Evolutionary conservation across 2,888 invertebrate genomes (phyloP), one percentile per base, ranked within the genome.

Genomic region (Mimumesa dahlbomi): DNA sequence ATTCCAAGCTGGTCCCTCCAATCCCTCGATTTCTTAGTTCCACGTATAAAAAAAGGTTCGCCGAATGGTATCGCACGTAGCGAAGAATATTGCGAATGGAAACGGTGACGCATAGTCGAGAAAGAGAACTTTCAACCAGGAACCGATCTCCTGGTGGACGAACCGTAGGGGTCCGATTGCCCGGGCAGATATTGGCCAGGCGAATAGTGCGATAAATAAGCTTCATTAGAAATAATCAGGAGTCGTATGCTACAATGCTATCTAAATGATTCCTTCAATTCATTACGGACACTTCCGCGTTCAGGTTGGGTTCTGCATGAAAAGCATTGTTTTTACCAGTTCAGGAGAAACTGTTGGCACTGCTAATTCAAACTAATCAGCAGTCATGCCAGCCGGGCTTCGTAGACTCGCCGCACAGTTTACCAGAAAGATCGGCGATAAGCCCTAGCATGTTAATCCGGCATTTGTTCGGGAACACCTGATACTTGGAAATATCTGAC

Each of bases 181-280:
- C 45, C 43, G 56, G 38, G 1, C 42, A 73, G 76, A 77, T 77
- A 73, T 56, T 56, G 57, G 22, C 69, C 22, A 40, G 59, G 61
- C 64, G 76, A 68, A 73, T 76, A 68, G 73, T 54, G 61, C 75
- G 69, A 78, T 78, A 78, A 79, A 79, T 76, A 75, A 70, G 74
- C 79, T 82, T 82, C 81, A 67, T 82, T 81, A 80, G 75, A 77
- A 83, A 82, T 76, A 81, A 81, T 80, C 78, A 75, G 72, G 57
- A 71, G 57, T 58, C 58, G 59, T 59, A 38, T 56, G 62, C 48
- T 36, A 77, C 74, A 78, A 78, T 78, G 69, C 64, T 74, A 77
- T 78, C 77, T 77, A 77, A 78, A 75, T 65, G 77, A 75, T 73
- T 57, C 67, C 54, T 58, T 67, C 73, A 67, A 77, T 77, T 77